Evolutionary conservation across 1,140 invertebrate species (phyloP).

Genomic region (Dreissena polymorpha): DNA sequence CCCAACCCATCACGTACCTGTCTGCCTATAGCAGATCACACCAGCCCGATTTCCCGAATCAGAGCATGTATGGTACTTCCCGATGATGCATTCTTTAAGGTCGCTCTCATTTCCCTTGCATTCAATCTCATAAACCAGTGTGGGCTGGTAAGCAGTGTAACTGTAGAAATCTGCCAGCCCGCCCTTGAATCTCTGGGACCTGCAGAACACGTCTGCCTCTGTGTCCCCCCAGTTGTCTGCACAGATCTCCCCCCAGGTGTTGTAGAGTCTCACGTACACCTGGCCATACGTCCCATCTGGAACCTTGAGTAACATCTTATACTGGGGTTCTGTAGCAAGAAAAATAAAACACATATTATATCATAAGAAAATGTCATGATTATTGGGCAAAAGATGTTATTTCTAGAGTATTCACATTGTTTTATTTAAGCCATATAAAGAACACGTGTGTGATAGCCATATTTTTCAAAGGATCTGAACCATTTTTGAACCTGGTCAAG

Average conservation of each 20-base stretch:
- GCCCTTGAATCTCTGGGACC: conserved; percentile 8
- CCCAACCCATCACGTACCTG: conserved; percentile 15
- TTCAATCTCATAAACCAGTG: conserved; percentile 15
- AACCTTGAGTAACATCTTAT: conserved; percentile 1
- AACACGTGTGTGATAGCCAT: too few relatives aligned
- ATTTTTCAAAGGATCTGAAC: too few relatives aligned
- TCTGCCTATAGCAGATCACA: conserved; percentile 31
- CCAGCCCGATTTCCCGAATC: conserved; percentile 10
- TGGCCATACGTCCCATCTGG: conserved; percentile 19
- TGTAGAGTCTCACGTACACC: conserved; percentile 9
- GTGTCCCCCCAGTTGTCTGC: conserved; percentile 16
- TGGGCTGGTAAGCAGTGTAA: conserved; percentile 9
- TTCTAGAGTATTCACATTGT: too few relatives aligned
- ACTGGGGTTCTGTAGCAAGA: not conserved
- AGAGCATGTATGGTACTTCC: conserved; percentile 10
- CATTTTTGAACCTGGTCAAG: too few relatives aligned
- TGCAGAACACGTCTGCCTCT: conserved; percentile 33
- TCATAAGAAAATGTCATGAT: not conserved
- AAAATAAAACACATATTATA: not conserved
- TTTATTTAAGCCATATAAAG: too few relatives aligned
- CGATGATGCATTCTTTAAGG: conserved; percentile 19
- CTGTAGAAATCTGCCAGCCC: conserved; percentile 33
- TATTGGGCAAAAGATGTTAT: too few relatives aligned
- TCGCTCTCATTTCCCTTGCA: conserved; percentile 23
- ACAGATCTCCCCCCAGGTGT: conserved; percentile 37